These are phyloP conservation scores for Microctonus brassicae DNA, from an alignment of 2,888 invertebrate species.

Conservation along the genomic window DNA sequence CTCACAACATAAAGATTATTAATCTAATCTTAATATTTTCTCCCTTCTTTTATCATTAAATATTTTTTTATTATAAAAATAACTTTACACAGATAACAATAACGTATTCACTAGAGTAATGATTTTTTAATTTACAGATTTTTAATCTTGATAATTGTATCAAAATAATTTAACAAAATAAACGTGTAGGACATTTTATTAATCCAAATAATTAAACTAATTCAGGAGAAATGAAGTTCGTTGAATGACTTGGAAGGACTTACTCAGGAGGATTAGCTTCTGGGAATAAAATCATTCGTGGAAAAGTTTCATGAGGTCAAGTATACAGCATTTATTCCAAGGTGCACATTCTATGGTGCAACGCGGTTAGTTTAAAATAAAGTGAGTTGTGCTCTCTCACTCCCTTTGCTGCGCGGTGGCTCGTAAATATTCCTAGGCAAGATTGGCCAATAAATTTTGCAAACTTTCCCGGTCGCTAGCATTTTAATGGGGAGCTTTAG, in stretches of 20 bases:
- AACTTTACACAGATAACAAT: too few species aligned
- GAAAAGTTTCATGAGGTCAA: slow-evolving; percentile 49
- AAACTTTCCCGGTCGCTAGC: slow-evolving; percentile 50
- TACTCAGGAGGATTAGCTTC: not conserved
- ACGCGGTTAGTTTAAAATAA: slow-evolving; percentile 43
- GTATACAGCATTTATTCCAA: slow-evolving; percentile 46
- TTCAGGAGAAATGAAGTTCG: not conserved
- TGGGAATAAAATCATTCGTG: slow-evolving; percentile 16
- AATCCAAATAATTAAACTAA: not conserved
- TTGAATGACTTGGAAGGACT: not conserved
- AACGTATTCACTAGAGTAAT: too few species aligned
- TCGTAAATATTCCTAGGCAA: slow-evolving; percentile 54
- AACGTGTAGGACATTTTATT: too few species aligned
- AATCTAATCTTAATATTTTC: too few species aligned
- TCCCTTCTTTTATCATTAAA: too few species aligned
- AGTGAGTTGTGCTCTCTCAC: slow-evolving; percentile 41
- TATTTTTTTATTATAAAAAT: too few species aligned
- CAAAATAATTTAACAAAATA: too few species aligned
- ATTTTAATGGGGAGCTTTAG: slow-evolving; percentile 53
- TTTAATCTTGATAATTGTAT: too few species aligned
- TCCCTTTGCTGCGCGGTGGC: slow-evolving; percentile 36
- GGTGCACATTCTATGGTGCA: slow-evolving; percentile 14
- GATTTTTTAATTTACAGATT: too few species aligned
- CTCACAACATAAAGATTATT: too few species aligned
- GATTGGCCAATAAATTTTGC: slow-evolving; percentile 55